Conservation (phyloP, 2,888 invertebrate species). For the Pomacea canaliculata region DNA sequence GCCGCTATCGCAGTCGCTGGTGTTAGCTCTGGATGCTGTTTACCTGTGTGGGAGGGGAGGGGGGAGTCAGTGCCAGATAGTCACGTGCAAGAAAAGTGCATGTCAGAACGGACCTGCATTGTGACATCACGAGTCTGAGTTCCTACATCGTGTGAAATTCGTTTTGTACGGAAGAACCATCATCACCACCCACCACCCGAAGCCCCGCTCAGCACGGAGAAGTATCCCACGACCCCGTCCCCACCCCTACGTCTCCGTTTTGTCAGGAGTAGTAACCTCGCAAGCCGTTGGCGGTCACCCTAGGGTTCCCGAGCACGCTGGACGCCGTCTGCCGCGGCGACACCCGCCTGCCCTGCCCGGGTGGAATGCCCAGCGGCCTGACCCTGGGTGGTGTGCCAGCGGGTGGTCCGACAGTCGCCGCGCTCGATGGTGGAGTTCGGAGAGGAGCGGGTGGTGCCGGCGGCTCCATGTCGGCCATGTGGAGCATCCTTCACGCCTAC, state of each 20-base stretch:
- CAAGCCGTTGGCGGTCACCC: background rate
- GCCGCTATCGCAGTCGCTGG: no score
- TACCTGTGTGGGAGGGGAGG: no score
- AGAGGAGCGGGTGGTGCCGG: background rate
- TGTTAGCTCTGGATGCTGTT: no score
- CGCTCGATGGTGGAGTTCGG: background rate
- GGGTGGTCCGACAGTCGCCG: background rate
- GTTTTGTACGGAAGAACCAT: no score
- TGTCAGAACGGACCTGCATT: no score
- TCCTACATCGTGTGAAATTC: no score
- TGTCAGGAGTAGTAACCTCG: background rate
- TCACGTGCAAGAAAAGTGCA: no score
- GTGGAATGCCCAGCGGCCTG: constrained; percentile 17
- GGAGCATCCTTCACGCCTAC: constrained; percentile 43
- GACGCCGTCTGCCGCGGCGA: constrained; percentile 26
- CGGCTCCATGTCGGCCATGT: constrained; percentile 37
- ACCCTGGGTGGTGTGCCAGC: constrained; percentile 6
- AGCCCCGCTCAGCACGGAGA: no score
- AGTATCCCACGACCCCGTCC: background rate
- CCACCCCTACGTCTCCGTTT: background rate
- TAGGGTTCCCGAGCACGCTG: constrained; percentile 6
- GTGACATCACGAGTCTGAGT: no score
- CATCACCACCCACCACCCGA: no score
- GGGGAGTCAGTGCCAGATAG: no score
- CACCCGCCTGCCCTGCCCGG: constrained; percentile 24